Conservation (phyloP, 2,797 vertebrate genomes). For the Peromyscus melanophrys region DNA sequence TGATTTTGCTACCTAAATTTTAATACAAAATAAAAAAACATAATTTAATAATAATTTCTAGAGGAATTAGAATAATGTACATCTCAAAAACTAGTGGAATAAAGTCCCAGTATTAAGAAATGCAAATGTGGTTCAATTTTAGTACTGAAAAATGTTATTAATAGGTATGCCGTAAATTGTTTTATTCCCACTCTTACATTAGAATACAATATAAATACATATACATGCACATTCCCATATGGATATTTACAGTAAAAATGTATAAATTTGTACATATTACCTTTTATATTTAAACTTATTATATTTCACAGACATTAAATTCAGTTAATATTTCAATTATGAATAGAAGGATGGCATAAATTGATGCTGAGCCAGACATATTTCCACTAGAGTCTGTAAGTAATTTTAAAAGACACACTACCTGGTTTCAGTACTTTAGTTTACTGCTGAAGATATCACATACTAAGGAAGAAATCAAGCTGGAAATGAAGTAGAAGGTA, state of each 20-base stretch:
- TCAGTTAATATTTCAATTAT: not conserved
- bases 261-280: not conserved
- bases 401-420: not conserved
- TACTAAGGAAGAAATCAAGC: not conserved
- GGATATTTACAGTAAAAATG: not conserved
- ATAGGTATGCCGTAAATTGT: not conserved
- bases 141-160: not conserved
- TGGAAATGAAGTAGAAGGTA: not conserved
- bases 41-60: not conserved
- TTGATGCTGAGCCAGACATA: not conserved
- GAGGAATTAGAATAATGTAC: not conserved
- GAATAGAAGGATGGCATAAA: not conserved
- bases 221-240: accelerated
- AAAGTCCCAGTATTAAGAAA: not conserved
- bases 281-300: not conserved
- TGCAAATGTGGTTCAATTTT: not conserved
- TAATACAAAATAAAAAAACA: not conserved
- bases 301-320: not conserved
- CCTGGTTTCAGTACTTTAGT: not conserved
- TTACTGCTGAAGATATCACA: not conserved
- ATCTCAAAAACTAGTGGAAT: not conserved
- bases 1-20: not conserved
- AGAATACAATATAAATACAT: not conserved
- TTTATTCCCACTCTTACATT: not conserved
- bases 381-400: not conserved